phyloP scores from a whole-genome alignment of 2,888 invertebrate species.

The Apamea crenata region DNA sequence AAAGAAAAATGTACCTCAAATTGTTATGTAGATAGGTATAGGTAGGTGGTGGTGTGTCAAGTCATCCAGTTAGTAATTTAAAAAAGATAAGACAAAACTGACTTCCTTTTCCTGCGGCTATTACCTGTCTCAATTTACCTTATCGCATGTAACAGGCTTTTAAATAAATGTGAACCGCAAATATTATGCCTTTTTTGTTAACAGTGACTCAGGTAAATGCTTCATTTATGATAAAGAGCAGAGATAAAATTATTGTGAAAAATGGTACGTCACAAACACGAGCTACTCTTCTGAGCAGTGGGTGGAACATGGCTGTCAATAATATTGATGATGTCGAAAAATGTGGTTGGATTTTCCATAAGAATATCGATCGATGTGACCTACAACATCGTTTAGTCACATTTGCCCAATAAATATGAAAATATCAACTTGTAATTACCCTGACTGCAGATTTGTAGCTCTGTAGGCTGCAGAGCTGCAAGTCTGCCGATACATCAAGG shows the following conservation, averaged over 20 bases:
- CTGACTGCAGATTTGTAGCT: not conserved
- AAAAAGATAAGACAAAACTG: conserved; percentile 36
- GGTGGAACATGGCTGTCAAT: conserved; percentile 31
- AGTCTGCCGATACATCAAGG: not conserved
- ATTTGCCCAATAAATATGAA: not conserved
- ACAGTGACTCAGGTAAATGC: conserved; percentile 15
- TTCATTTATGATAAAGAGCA: not conserved
- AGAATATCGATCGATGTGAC: conserved; percentile 8
- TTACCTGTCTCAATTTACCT: conserved; percentile 38
- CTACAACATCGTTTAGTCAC: conserved; percentile 1
- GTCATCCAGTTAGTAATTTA: conserved; percentile 23
- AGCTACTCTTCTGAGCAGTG: conserved; percentile 14
- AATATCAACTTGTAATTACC: not conserved
- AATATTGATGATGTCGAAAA: conserved; percentile 37
- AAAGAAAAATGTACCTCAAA: conserved; percentile 5
- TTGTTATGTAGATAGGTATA: not conserved
- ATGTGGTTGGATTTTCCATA: conserved; percentile 12
- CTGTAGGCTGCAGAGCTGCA: not conserved
- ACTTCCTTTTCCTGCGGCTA: conserved; percentile 34
- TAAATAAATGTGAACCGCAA: conserved; percentile 29
- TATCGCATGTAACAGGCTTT: conserved; percentile 33
- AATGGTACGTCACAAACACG: conserved; percentile 24
- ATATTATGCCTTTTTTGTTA: not conserved
- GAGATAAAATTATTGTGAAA: conserved; percentile 14
- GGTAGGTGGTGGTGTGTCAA: not conserved